Evolutionary conservation across 2,113 vertebrate species (phyloP).

Genomic region (Nipponia nippon): DNA sequence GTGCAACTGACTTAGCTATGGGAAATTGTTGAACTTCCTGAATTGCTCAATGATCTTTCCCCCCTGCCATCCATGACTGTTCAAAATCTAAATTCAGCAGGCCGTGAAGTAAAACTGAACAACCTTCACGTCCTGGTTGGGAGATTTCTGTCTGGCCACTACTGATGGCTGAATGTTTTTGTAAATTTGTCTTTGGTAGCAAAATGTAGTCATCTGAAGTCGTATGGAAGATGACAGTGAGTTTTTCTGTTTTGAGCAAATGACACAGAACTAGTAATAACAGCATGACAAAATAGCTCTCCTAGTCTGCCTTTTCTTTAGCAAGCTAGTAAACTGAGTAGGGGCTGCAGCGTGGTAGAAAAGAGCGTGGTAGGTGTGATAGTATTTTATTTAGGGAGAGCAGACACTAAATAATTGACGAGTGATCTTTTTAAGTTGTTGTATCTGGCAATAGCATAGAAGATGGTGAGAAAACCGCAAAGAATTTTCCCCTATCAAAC

Average conservation of each 20-base stretch:
- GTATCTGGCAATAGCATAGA: not conserved
- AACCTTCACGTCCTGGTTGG: not conserved
- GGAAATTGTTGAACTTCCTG: not conserved
- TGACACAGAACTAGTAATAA: not conserved
- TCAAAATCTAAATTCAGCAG: not conserved
- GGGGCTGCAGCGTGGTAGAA: not conserved
- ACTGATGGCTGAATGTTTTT: not conserved
- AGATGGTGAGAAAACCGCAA: not conserved
- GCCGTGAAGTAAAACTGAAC: not conserved
- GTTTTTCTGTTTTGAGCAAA: not conserved
- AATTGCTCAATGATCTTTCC: not conserved
- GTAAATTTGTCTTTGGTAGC: not conserved
- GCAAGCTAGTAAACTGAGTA: not conserved
- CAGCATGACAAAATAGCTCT: not conserved
- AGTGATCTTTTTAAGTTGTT: not conserved
- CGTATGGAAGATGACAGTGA: accelerated
- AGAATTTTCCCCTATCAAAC: not conserved
- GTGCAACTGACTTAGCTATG: accelerated
- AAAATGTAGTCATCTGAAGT: not conserved
- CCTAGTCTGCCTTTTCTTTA: not conserved
- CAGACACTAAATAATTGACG: not conserved
- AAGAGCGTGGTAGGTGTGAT: not conserved
- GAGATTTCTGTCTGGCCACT: not conserved
- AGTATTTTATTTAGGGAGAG: not conserved
- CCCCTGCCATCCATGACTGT: accelerated